Percentiles rank a stretch among this genome's conserved stretches.
Conservation (phyloP, 2,797 vertebrate species). For the Taeniopygia guttata region DNA sequence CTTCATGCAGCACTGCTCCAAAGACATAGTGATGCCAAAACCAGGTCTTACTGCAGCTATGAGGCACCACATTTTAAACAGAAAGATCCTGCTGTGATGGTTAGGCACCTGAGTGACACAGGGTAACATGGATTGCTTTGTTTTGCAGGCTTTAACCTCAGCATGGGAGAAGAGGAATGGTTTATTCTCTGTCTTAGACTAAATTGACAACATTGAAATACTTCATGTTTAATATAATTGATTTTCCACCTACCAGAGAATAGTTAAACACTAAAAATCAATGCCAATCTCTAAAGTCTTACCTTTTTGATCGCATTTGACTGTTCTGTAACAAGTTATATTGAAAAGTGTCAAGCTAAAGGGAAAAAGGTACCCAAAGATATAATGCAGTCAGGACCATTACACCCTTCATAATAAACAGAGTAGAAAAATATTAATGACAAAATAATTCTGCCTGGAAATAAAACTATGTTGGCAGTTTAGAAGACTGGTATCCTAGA, state of each 20-base stretch:
- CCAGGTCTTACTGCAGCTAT: background rate
- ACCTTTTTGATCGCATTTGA: slow-evolving; percentile 12
- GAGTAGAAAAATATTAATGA: background rate
- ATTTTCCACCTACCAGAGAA: slow-evolving; percentile 56
- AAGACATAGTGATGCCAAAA: background rate
- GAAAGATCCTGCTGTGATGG: background rate
- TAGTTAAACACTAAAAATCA: slow-evolving; percentile 52
- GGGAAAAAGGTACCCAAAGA: background rate
- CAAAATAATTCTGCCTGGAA: background rate
- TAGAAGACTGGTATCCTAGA: background rate
- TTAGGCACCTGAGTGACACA: background rate
- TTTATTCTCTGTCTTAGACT: background rate
- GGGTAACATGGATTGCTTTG: background rate
- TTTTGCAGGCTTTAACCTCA: background rate
- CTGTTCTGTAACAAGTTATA: background rate
- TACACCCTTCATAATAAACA: background rate
- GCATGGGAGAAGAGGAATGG: background rate
- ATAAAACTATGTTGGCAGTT: background rate
- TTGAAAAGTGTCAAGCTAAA: background rate
- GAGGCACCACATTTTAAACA: background rate
- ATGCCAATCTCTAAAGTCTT: slow-evolving; percentile 13
- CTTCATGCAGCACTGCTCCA: background rate
- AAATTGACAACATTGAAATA: slow-evolving; percentile 33
- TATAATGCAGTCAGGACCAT: background rate
- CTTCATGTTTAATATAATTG: slow-evolving; percentile 46